phyloP scores from a whole-genome alignment of 2,888 invertebrate genomes.

The Acanthosepion lycidas region DNA sequence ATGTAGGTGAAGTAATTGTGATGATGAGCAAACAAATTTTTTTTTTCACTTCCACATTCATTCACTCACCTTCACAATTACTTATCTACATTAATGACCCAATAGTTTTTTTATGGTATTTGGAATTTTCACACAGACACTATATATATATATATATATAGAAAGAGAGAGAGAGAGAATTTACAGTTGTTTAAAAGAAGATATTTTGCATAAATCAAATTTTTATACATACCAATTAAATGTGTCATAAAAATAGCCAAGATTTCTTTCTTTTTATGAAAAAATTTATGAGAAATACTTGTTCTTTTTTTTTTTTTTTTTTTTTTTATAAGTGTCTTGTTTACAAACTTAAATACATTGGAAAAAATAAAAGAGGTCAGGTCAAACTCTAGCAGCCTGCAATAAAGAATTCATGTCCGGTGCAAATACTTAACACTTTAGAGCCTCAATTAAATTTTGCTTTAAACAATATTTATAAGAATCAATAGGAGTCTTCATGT shows the following conservation, averaged over 20 bases:
- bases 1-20: no score
- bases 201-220: background rate
- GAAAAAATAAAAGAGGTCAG: background rate
- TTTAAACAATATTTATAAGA: background rate
- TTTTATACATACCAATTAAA: background rate
- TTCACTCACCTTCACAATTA: no score
- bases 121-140: background rate
- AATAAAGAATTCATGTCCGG: background rate
- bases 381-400: background rate
- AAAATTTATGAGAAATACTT: background rate
- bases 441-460: background rate
- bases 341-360: constrained; percentile 2
- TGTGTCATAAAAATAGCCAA: background rate
- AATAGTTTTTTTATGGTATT: no score
- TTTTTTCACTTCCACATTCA: no score
- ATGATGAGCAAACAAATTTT: no score
- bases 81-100: no score
- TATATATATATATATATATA: background rate
- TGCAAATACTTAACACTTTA: background rate
- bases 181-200: background rate
- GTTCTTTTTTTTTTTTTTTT: background rate
- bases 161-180: background rate
- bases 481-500: background rate
- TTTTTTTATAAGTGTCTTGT: background rate
- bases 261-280: background rate